Conservation (phyloP, 2,113 vertebrate species). For the Datnioides undecimradiatus region DNA sequence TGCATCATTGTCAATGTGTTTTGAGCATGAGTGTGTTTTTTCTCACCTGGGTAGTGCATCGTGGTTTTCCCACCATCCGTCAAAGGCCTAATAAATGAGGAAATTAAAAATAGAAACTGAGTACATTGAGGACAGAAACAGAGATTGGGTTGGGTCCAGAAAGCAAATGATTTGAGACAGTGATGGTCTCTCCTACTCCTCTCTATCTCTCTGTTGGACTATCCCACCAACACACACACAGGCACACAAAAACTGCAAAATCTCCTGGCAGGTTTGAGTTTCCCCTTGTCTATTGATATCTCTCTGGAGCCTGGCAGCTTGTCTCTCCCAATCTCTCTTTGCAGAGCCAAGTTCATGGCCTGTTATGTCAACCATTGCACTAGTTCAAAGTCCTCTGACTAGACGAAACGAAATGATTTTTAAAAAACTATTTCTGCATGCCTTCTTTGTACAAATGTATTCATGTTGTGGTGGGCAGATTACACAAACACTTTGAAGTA, state of each 20-base stretch:
- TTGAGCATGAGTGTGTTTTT: conserved; percentile 16
- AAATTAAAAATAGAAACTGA: conserved; percentile 38
- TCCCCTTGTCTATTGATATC: conserved; percentile 41
- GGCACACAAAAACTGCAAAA: background rate
- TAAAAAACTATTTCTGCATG: background rate
- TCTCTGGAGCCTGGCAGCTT: conserved; percentile 26
- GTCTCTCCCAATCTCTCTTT: background rate
- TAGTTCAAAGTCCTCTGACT: too few relatives aligned
- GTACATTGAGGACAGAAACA: background rate
- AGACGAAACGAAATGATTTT: background rate
- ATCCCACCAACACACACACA: background rate
- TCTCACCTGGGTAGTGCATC: conserved; percentile 33
- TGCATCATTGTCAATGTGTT: conserved; percentile 6
- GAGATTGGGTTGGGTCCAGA: conserved; percentile 11
- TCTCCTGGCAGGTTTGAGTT: conserved; percentile 30
- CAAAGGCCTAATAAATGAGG: conserved; percentile 9
- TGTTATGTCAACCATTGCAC: conserved; percentile 41
- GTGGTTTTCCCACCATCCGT: conserved; percentile 41
- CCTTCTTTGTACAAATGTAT: background rate
- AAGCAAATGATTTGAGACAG: conserved; percentile 15
- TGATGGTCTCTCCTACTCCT: background rate
- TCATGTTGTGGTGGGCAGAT: background rate
- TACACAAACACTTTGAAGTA: background rate
- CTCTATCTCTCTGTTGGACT: background rate
- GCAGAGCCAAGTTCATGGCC: conserved; percentile 19